These are phyloP conservation scores for Amitus sp. DNA, from an alignment of 2,888 invertebrate genomes.

Conservation along the genomic window DNA sequence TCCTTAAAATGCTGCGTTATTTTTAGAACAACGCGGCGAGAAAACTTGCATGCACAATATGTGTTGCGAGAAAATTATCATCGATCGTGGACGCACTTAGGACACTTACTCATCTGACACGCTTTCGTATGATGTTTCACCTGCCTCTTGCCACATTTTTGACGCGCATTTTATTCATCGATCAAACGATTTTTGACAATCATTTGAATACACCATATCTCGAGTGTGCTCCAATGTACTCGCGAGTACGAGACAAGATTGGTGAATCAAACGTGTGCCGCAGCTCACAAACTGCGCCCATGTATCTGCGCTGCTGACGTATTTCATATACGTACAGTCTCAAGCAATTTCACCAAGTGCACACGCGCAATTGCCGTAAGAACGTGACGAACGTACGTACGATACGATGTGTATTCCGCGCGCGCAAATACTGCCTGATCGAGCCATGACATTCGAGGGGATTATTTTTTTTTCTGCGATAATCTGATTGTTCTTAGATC, in stretches of 20 bases:
- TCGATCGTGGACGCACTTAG: conserved; percentile 28
- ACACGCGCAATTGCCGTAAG: background rate
- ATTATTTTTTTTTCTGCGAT: no score
- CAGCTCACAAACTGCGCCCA: no score
- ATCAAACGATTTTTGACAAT: conserved; percentile 17
- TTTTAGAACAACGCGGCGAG: conserved; percentile 35
- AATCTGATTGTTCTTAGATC: no score
- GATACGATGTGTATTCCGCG: background rate
- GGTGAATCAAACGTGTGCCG: conserved; percentile 3
- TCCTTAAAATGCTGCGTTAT: conserved; percentile 40
- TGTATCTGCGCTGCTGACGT: no score
- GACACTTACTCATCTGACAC: conserved; percentile 54
- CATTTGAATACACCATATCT: no score
- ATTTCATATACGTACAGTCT: background rate
- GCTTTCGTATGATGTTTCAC: conserved; percentile 57
- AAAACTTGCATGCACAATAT: conserved; percentile 16
- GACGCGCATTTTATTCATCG: conserved; percentile 49
- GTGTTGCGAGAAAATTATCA: conserved; percentile 15
- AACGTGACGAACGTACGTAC: background rate
- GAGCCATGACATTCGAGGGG: no score
- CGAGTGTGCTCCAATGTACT: no score
- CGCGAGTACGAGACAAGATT: background rate
- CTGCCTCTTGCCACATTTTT: conserved; percentile 61
- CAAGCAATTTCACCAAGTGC: background rate
- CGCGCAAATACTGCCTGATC: no score